Conservation (phyloP, 2,888 invertebrate species). For the Mycalesis mineus region DNA sequence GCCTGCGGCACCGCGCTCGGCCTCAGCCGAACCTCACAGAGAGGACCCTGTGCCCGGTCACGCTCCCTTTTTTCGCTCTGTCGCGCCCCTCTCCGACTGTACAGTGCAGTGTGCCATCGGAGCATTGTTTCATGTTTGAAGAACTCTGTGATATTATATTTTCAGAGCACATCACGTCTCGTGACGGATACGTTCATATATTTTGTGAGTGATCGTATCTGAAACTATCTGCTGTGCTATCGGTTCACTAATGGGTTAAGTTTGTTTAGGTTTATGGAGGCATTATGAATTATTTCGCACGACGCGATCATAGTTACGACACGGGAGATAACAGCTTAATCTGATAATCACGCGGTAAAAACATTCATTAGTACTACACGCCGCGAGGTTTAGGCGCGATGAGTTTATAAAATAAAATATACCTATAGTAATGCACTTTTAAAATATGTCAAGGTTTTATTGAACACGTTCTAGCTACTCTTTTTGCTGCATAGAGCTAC, state of each 20-base stretch:
- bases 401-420: slow-evolving; percentile 8
- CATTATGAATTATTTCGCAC: slow-evolving; percentile 38
- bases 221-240: slow-evolving; percentile 43
- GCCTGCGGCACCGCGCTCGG: slow-evolving; percentile 39
- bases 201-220: slow-evolving; percentile 21
- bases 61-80: slow-evolving; percentile 28
- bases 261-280: slow-evolving; percentile 40
- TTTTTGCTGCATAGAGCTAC: slow-evolving; percentile 9
- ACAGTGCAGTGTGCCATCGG: slow-evolving; percentile 59
- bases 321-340: slow-evolving; percentile 70
- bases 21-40: slow-evolving; percentile 32
- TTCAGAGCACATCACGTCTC: slow-evolving; percentile 24
- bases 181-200: slow-evolving; percentile 13
- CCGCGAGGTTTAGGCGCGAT: slow-evolving; percentile 27
- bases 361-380: slow-evolving; percentile 64
- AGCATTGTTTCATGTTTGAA: slow-evolving; percentile 54
- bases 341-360: slow-evolving; percentile 65
- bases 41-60: slow-evolving; percentile 28
- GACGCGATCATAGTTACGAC: slow-evolving; percentile 57
- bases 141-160: slow-evolving; percentile 34
- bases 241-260: slow-evolving; percentile 52
- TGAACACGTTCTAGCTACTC: slow-evolving; percentile 15
- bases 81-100: slow-evolving; percentile 32
- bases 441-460: slow-evolving; percentile 26
- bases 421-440: slow-evolving; percentile 9